Conservation (phyloP, 2,888 invertebrate species). For the Pollenia angustigena region DNA sequence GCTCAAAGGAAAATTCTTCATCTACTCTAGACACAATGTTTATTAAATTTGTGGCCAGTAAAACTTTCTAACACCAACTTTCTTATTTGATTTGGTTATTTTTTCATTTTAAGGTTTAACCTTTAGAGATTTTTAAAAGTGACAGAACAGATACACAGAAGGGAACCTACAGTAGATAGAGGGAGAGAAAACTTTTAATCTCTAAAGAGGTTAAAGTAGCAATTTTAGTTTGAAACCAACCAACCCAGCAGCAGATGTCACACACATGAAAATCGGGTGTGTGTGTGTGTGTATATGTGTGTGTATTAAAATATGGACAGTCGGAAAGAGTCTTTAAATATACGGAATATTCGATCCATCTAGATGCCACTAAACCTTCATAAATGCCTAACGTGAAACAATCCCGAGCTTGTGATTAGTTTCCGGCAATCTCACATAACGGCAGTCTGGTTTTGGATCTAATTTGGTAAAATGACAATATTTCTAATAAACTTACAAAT, state of each 20-base stretch:
- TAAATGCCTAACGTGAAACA: too few species aligned
- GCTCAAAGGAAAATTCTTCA: constrained; percentile 29
- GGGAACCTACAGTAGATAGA: too few species aligned
- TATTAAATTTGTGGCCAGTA: constrained; percentile 20
- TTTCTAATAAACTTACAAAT: too few species aligned
- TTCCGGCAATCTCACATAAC: too few species aligned
- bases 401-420: too few species aligned
- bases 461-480: too few species aligned
- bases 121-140: constrained; percentile 44
- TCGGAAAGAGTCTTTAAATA: too few species aligned
- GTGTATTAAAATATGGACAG: too few species aligned
- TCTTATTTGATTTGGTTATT: background rate
- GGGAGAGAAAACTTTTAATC: constrained; percentile 49
- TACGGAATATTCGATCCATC: too few species aligned
- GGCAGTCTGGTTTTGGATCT: too few species aligned
- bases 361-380: too few species aligned
- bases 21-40: background rate
- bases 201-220: constrained; percentile 57
- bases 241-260: constrained; percentile 27
- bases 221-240: constrained; percentile 43
- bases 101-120: constrained; percentile 12
- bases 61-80: constrained; percentile 37
- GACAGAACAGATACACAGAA: background rate
- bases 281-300: too few species aligned
- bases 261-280: background rate